These are phyloP conservation scores for Stramonita haemastoma DNA, from an alignment of 2,888 invertebrate species.

Conservation along the genomic window DNA sequence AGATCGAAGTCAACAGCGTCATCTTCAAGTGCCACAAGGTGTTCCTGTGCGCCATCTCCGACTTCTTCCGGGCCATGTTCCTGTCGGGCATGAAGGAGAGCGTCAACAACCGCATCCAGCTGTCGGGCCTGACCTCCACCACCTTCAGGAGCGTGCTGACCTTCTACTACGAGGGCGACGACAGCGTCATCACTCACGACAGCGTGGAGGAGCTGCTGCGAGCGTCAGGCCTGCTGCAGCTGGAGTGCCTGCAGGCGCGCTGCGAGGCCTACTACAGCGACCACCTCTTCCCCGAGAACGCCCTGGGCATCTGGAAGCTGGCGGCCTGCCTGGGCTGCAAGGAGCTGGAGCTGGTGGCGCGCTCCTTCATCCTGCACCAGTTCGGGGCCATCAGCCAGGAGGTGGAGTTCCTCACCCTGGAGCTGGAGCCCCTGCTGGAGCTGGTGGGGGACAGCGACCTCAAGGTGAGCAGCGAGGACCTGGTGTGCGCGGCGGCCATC, in stretches of 20 bases:
- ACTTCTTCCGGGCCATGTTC: slow-evolving; percentile 59
- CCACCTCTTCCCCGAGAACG: slow-evolving; percentile 86
- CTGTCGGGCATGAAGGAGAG: slow-evolving; percentile 57
- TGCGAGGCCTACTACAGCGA: slow-evolving; percentile 87
- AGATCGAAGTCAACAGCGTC: slow-evolving; percentile 54
- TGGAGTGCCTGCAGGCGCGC: slow-evolving; percentile 86
- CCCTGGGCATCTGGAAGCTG: slow-evolving; percentile 89
- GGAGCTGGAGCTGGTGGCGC: slow-evolving; percentile 84
- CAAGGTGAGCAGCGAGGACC: slow-evolving; percentile 91
- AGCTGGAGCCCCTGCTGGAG: slow-evolving; percentile 85
- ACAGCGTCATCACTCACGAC: slow-evolving; percentile 70
- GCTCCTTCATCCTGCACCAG: slow-evolving; percentile 82
- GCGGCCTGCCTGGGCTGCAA: slow-evolving; percentile 86
- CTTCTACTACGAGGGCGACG: slow-evolving; percentile 54
- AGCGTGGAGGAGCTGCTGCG: slow-evolving; percentile 86
- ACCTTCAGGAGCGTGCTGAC: slow-evolving; percentile 52
- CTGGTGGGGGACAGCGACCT: slow-evolving; percentile 88
- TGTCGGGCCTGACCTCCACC: slow-evolving; percentile 50
- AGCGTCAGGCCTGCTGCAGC: slow-evolving; percentile 90
- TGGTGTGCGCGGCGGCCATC: slow-evolving; percentile 85
- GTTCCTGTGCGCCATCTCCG: slow-evolving; percentile 59
- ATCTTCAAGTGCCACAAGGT: slow-evolving; percentile 59
- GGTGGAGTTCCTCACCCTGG: slow-evolving; percentile 79
- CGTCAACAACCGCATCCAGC: slow-evolving; percentile 52
- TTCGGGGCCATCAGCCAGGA: slow-evolving; percentile 52